A percentile compares a stretch with the other conserved stretches of the same genome.
These are phyloP conservation scores for Empidonax alnorum DNA, from an alignment of 2,113 vertebrate species.

Conservation along the genomic window DNA sequence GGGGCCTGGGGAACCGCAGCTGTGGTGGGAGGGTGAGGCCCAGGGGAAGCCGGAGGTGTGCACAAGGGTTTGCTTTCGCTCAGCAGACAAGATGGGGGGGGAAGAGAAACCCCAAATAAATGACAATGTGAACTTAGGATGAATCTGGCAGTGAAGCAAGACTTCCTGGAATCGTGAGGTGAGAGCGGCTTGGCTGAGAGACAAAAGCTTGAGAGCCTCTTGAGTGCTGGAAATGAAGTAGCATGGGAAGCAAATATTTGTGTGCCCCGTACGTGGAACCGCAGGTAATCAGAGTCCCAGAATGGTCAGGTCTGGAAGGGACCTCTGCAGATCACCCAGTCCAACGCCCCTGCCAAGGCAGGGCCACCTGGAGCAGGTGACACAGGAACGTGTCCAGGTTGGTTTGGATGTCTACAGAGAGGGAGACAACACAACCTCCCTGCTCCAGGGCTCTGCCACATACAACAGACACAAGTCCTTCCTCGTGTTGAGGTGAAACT, in stretches of 20 bases:
- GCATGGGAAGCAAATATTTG: not conserved
- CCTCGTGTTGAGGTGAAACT: not conserved
- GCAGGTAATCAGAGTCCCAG: not conserved
- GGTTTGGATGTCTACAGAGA: not conserved
- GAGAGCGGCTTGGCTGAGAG: not conserved
- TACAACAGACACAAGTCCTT: not conserved
- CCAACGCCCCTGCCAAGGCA: not conserved
- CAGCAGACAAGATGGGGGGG: not conserved
- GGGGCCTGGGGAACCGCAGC: not conserved
- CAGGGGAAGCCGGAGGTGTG: not conserved
- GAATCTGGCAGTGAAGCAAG: conserved; percentile 5
- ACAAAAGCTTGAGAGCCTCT: not conserved
- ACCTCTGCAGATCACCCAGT: not conserved
- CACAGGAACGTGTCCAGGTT: not conserved
- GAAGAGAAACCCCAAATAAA: not conserved
- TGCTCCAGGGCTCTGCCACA: not conserved
- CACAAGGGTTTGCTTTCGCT: not conserved
- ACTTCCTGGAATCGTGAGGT: conserved; percentile 42
- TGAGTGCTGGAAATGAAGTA: not conserved
- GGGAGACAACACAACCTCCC: not conserved
- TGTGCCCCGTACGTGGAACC: not conserved
- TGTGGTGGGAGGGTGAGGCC: conserved; percentile 15
- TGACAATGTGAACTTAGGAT: not conserved
- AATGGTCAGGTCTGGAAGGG: not conserved
- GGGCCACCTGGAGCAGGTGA: not conserved